These are phyloP conservation scores for Cossypha polioptera DNA, from an alignment of 2,797 vertebrate species.

Conservation along the genomic window DNA sequence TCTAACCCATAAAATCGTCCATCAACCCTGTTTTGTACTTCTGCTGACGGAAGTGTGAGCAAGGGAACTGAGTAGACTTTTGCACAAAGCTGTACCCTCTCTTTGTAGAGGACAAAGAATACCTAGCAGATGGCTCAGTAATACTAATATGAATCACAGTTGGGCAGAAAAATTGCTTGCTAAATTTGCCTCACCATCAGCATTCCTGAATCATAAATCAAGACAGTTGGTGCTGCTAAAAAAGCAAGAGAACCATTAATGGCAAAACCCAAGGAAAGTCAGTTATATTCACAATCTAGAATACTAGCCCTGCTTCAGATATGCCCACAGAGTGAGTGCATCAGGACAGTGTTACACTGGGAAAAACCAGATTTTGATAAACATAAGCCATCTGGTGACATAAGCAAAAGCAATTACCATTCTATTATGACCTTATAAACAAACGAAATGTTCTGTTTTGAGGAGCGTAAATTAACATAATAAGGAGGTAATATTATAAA, in stretches of 20 bases:
- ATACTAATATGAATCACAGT: slow-evolving; percentile 42
- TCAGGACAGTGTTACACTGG: neutral
- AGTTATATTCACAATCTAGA: neutral
- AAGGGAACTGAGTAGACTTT: neutral
- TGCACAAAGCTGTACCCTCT: neutral
- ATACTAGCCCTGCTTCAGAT: neutral
- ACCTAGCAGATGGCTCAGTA: slow-evolving; percentile 50
- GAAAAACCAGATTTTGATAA: neutral
- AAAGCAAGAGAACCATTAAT: slow-evolving; percentile 30
- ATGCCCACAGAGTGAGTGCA: neutral
- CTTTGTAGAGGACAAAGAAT: slow-evolving; percentile 31
- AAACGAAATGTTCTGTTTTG: slow-evolving; percentile 5
- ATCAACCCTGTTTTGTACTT: neutral
- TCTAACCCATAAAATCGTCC: neutral
- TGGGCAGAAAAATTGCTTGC: slow-evolving; percentile 35
- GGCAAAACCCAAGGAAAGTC: neutral
- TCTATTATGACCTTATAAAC: slow-evolving; percentile 6
- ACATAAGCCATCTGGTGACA: slow-evolving; percentile 19
- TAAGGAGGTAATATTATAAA: neutral
- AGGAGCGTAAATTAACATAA: neutral
- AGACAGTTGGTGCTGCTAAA: slow-evolving; percentile 10
- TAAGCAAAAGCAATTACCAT: neutral
- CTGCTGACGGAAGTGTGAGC: neutral
- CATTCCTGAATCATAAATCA: slow-evolving; percentile 41
- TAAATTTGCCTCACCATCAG: slow-evolving; percentile 52